These are phyloP conservation scores for Oscheius onirici DNA, from an alignment of 2,888 invertebrate species.

Conservation along the genomic window DNA sequence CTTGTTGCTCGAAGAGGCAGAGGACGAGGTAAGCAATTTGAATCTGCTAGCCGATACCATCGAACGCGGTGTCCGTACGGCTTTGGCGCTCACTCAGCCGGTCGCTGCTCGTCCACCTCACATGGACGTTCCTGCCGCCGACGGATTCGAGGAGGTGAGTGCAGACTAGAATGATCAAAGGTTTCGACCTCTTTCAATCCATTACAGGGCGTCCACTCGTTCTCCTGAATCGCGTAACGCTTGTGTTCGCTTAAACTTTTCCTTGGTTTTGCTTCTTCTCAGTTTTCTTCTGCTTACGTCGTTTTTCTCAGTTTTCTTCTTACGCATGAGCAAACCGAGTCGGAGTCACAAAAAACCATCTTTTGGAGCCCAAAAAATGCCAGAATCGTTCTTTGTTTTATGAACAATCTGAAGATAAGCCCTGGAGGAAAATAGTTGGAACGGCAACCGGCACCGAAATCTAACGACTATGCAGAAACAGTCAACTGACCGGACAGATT, in stretches of 20 bases:
- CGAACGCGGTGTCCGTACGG: slow-evolving; percentile 66
- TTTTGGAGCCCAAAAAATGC: no score
- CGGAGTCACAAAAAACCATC: not conserved
- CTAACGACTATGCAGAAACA: not conserved
- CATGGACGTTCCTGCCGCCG: slow-evolving; percentile 30
- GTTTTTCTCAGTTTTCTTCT: not conserved
- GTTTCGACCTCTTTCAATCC: not conserved
- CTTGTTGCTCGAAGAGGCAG: slow-evolving; percentile 63
- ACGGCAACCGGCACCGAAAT: slow-evolving; percentile 7
- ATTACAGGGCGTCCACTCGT: not conserved
- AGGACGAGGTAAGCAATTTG: slow-evolving; percentile 59
- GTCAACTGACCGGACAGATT: no score
- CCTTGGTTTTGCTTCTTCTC: slow-evolving; percentile 3
- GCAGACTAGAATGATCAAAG: not conserved
- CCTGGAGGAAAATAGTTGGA: slow-evolving; percentile 1
- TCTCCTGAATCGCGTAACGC: slow-evolving; percentile 18
- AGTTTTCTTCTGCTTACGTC: slow-evolving; percentile 1
- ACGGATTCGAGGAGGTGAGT: slow-evolving; percentile 64
- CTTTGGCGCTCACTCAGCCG: slow-evolving; percentile 52
- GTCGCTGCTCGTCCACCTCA: slow-evolving; percentile 43
- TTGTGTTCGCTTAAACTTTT: not conserved
- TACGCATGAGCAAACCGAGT: not conserved
- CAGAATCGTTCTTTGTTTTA: no score
- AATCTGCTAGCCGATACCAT: slow-evolving; percentile 58
- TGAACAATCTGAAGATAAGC: not conserved